These are phyloP conservation scores for Sorex fumeus DNA, from an alignment of 2,113 vertebrate genomes.

Conservation along the genomic window DNA sequence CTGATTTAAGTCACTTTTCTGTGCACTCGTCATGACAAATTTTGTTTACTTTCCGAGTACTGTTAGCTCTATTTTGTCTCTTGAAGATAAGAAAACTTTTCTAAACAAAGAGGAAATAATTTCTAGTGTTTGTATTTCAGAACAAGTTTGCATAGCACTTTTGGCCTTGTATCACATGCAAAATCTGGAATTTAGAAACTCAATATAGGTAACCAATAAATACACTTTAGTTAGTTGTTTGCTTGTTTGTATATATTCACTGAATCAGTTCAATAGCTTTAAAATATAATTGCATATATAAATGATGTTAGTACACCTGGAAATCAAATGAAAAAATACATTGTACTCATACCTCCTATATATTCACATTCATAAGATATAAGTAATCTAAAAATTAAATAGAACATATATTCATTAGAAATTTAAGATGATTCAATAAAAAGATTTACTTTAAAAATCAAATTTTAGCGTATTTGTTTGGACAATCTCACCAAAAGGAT, in stretches of 20 bases:
- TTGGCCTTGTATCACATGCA: constrained; percentile 45
- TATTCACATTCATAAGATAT: neutral
- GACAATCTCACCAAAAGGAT: neutral
- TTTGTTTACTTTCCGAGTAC: constrained; percentile 72
- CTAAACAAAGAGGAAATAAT: neutral
- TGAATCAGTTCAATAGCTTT: constrained; percentile 1
- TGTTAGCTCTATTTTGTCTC: constrained; percentile 74
- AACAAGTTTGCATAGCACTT: constrained; percentile 67
- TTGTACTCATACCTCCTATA: too few species aligned
- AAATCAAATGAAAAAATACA: too few species aligned
- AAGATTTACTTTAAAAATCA: constrained; percentile 36
- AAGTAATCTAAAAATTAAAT: neutral
- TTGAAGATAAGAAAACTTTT: constrained; percentile 63
- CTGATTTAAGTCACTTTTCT: too few species aligned
- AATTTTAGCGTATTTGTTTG: constrained; percentile 42
- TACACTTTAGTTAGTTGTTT: neutral
- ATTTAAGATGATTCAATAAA: neutral
- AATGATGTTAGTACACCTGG: too few species aligned
- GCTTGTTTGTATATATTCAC: neutral
- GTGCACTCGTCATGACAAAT: too few species aligned
- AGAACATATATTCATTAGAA: neutral
- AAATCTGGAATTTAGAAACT: constrained; percentile 52
- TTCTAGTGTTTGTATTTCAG: constrained; percentile 70
- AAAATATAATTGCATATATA: neutral
- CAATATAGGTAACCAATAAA: neutral